A percentile compares a stretch with the other conserved stretches of the same genome.
Conservation (phyloP, 2,113 vertebrate genomes). For the Microcebus tavaratra region DNA sequence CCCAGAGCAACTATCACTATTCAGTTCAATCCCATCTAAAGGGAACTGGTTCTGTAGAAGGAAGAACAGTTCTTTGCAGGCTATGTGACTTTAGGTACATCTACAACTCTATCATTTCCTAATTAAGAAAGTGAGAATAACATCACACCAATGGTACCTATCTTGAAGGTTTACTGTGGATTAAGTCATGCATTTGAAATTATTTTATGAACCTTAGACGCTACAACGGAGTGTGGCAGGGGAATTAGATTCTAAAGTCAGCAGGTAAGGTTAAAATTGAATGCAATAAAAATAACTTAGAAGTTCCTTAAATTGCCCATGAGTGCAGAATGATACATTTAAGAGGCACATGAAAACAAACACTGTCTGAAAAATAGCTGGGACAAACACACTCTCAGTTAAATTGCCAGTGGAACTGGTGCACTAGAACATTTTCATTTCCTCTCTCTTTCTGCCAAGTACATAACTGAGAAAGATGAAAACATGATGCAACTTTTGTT, state of each 20-base stretch:
- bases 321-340: neutral
- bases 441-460: constrained; percentile 1
- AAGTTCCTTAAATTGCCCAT: neutral
- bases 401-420: neutral
- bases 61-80: neutral
- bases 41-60: neutral
- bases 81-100: neutral
- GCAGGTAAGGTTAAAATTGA: constrained; percentile 22
- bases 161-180: constrained; percentile 12
- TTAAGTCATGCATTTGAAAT: constrained; percentile 25
- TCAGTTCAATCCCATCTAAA: neutral
- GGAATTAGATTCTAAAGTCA: neutral
- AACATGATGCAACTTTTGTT: constrained; percentile 15
- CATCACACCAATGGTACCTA: neutral
- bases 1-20: neutral
- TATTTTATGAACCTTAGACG: constrained; percentile 42
- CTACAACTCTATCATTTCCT: neutral
- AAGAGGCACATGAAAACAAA: neutral
- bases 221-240: neutral
- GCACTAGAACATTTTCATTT: constrained; percentile 44
- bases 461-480: constrained; percentile 16
- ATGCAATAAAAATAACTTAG: constrained; percentile 11
- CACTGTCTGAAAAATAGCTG: neutral
- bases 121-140: neutral
- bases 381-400: neutral